Evolutionary conservation across 2,888 invertebrate species (phyloP).

Genomic region (Ormyrus rosae): DNA sequence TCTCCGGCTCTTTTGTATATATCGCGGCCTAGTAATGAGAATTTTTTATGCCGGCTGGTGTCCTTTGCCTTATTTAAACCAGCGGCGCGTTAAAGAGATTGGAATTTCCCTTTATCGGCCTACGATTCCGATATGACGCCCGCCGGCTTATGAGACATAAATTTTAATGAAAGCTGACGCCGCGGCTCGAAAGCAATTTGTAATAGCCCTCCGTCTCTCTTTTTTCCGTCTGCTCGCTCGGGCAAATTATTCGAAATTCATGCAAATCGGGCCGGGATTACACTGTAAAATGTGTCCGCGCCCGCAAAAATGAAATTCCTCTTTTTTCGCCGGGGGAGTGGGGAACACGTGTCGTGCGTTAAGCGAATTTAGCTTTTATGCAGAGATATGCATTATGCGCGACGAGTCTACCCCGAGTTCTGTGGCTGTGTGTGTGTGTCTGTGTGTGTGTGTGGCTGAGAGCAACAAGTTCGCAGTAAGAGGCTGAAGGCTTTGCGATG

Average conservation of each 20-base stretch:
- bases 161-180: conserved; percentile 39
- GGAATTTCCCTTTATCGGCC: conserved; percentile 32
- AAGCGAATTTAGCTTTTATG: conserved; percentile 43
- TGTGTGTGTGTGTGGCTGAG: not conserved
- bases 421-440: not conserved
- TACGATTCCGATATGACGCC: conserved; percentile 23
- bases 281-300: conserved; percentile 38
- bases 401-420: not conserved
- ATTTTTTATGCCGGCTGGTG: conserved; percentile 35
- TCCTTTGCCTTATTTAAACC: conserved; percentile 1
- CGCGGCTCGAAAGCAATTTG: conserved; percentile 27
- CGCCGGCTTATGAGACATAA: conserved; percentile 19
- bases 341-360: conserved; percentile 32
- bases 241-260: conserved; percentile 44
- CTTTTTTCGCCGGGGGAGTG: not conserved
- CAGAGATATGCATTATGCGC: conserved; percentile 43
- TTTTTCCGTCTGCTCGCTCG: not conserved
- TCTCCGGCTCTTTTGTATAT: not conserved
- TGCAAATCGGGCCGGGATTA: conserved; percentile 46
- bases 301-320: conserved; percentile 43
- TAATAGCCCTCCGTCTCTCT: not conserved
- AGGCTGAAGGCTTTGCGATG: conserved; percentile 68
- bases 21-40: conserved; percentile 38
- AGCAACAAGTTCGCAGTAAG: conserved; percentile 53
- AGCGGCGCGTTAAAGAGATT: conserved; percentile 28